phyloP scores from a whole-genome alignment of 2,113 vertebrate species.

The Pangasianodon gigas region DNA sequence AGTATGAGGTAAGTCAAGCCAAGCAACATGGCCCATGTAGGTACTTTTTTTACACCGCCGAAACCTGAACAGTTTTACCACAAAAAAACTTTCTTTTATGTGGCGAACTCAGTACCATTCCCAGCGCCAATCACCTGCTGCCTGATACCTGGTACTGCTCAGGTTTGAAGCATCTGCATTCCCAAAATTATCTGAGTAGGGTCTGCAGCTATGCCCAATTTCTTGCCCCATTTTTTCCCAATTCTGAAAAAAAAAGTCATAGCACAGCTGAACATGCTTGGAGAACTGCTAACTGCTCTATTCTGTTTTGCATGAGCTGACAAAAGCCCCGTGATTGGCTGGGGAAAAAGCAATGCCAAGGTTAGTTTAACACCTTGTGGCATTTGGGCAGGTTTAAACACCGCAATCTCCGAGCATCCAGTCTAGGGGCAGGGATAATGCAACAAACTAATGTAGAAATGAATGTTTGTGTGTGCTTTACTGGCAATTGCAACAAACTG shows the following conservation, averaged over 20 bases:
- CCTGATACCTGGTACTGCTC: background rate
- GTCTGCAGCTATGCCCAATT: background rate
- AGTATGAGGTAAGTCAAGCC: conserved; percentile 70
- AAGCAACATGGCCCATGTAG: background rate
- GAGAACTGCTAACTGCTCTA: background rate
- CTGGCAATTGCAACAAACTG: background rate
- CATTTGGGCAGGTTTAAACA: background rate
- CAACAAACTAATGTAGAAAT: background rate
- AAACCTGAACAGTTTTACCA: background rate
- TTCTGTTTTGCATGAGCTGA: background rate
- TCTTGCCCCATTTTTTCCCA: background rate
- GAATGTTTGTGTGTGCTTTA: background rate
- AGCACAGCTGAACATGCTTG: background rate
- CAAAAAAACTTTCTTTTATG: background rate
- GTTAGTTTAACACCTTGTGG: background rate
- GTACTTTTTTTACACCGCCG: background rate
- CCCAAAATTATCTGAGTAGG: background rate
- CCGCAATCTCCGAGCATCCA: background rate
- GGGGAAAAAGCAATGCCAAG: background rate
- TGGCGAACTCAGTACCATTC: background rate
- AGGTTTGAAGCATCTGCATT: background rate
- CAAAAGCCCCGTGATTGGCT: background rate
- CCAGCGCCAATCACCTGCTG: background rate
- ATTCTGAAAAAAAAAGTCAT: background rate
- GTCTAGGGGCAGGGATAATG: background rate